These are phyloP conservation scores for Helleia helle DNA, from an alignment of 2,888 invertebrate species.

Conservation along the genomic window DNA sequence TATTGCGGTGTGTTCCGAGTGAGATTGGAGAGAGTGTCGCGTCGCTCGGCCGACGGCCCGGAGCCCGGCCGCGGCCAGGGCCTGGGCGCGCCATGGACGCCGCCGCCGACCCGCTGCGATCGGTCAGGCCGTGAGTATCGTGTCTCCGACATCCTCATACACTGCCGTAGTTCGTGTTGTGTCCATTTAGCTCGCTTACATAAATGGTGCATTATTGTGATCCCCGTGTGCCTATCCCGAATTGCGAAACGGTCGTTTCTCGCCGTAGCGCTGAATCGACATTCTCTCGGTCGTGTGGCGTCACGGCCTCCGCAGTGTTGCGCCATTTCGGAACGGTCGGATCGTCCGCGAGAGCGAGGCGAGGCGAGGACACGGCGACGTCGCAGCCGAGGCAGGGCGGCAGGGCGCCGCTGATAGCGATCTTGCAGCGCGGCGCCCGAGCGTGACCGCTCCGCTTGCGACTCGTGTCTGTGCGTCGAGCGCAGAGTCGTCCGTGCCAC, in stretches of 20 bases:
- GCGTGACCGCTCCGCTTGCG: conserved; percentile 55
- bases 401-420: conserved; percentile 48
- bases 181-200: conserved; percentile 36
- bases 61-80: conserved; percentile 69
- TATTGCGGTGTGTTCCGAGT: conserved; percentile 65
- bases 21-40: conserved; percentile 69
- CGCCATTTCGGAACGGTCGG: conserved; percentile 65
- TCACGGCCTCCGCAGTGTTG: conserved; percentile 68
- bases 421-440: conserved; percentile 60
- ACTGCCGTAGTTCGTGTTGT: conserved; percentile 31
- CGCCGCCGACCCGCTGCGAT: conserved; percentile 67
- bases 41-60: conserved; percentile 66
- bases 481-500: conserved; percentile 29
- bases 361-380: conserved; percentile 40
- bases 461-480: conserved; percentile 20
- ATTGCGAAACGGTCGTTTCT: conserved; percentile 68
- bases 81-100: conserved; percentile 70
- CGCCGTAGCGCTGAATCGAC: conserved; percentile 55
- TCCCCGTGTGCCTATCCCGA: conserved; percentile 54
- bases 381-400: conserved; percentile 37
- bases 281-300: conserved; percentile 67
- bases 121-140: conserved; percentile 72
- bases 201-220: conserved; percentile 60
- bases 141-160: conserved; percentile 22
- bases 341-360: conserved; percentile 45